Base-by-base conservation (phyloP, 1,140 invertebrate genomes). In the Probaryconus sp. region DNA sequence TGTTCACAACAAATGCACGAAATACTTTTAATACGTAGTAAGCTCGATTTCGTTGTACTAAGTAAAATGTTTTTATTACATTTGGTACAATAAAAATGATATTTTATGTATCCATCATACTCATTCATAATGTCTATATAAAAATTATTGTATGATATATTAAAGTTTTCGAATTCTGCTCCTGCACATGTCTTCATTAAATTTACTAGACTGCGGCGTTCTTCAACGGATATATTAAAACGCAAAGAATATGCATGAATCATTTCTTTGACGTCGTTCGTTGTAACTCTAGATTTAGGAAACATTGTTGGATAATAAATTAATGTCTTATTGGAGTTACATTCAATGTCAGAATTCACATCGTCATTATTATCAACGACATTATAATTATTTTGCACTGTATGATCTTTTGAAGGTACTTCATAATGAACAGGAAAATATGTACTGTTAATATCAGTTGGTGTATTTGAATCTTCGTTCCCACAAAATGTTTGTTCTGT, bases 221-320 rank as follows among this genome's bases (percentile, higher is more conserved):
- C 37, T n/a, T 64, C 13, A 30, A 9, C 13, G 14, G 38, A 9
- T n/a, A 13, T 53, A 31, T 64, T 30, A 37, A 53, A 64, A 13
- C 28, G n/a, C 18, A 64, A 9, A 18, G 7, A 24, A 37, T 20
- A 64, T 5, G 37, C 17, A 26, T 53, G 1, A 9, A 45, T 35
- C 30, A 64, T 43, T 1, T 43, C 38, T 45, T 45, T 14, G 0
- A 53, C 20, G 45, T 64, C 10, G 4, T 64, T 18, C 0, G 38
- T 45, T 26, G 37, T 64, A 6, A 53, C 6, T n/a, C n/a, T 10
- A 11, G 37, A 53, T 45, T 64, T 18, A 3, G 9, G 30, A 45
- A 64, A 64, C 48, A 53, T 53, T 17, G 18, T 11, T 5, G 47
- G 60, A 45, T 63, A 43, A 16, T 38, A 53, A 21, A 24, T 37